phyloP scores from a whole-genome alignment of 2,113 vertebrate species.

The Corynorhinus townsendii region DNA sequence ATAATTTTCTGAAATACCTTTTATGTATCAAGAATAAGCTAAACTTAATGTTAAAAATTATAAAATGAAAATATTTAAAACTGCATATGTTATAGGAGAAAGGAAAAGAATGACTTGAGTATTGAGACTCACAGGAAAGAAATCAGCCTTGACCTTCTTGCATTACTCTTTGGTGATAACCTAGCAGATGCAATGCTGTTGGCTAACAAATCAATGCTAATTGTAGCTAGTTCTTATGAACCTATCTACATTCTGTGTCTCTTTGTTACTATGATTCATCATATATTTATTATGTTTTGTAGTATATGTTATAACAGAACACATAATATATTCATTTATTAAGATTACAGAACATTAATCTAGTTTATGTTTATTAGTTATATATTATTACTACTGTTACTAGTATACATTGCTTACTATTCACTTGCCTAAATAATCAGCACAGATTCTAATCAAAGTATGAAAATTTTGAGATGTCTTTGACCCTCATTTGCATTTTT shows the following conservation, averaged over 20 bases:
- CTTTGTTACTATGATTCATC: neutral
- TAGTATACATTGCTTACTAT: neutral
- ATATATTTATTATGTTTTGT: neutral
- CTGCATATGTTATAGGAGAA: neutral
- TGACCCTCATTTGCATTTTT: neutral
- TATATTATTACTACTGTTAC: neutral
- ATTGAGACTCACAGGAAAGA: neutral
- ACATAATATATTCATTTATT: neutral
- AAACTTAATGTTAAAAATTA: neutral
- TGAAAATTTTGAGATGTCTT: neutral
- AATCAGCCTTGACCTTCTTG: neutral
- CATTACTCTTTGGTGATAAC: neutral
- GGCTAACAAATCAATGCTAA: neutral
- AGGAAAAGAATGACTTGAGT: neutral
- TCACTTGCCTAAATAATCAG: neutral
- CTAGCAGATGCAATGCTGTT: neutral
- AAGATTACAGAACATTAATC: neutral
- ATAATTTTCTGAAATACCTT: neutral
- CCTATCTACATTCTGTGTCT: neutral
- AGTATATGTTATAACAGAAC: neutral
- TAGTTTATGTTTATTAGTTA: neutral
- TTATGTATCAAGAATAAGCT: neutral
- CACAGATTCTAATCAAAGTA: neutral
- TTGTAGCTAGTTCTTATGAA: neutral
- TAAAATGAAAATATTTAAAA: neutral